These are phyloP conservation scores for Tethya wilhelma DNA, from an alignment of 37 sponge, comb jelly and placozoan species.

Conservation along the genomic window DNA sequence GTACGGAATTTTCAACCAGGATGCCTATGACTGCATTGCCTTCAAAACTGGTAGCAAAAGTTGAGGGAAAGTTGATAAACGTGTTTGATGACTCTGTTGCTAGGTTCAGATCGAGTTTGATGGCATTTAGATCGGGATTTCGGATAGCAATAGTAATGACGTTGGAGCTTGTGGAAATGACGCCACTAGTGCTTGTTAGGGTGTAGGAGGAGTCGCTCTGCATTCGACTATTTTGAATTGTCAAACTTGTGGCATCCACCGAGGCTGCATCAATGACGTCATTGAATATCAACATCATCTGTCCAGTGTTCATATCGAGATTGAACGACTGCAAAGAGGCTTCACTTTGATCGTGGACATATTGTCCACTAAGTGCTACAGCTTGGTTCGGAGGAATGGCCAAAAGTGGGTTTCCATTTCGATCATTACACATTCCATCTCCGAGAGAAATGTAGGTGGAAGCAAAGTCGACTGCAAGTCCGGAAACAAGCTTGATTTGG, in stretches of 20 bases:
- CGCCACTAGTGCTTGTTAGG: background rate
- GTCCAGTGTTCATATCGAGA: slow-evolving; percentile 19
- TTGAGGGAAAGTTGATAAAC: slow-evolving; percentile 20
- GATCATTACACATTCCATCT: background rate
- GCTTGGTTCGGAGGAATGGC: slow-evolving; percentile 8
- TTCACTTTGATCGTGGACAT: slow-evolving; percentile 1
- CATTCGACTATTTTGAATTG: slow-evolving; percentile 1
- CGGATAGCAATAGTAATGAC: background rate
- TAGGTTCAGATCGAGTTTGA: slow-evolving; percentile 14
- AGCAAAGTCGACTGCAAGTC: background rate
- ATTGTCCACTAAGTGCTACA: slow-evolving; percentile 3
- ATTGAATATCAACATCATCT: slow-evolving; percentile 1
- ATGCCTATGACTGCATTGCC: background rate
- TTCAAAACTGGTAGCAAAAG: slow-evolving; percentile 1
- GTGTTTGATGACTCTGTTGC: slow-evolving; percentile 23
- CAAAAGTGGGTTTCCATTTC: background rate
- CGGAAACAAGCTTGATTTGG: background rate
- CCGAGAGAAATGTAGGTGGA: slow-evolving; percentile 12
- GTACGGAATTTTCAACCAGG: background rate
- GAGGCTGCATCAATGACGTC: slow-evolving; percentile 12
- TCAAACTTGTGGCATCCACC: background rate
- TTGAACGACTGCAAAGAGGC: background rate
- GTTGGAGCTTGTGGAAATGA: background rate
- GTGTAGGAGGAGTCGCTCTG: background rate
- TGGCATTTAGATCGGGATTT: slow-evolving; percentile 15